These are phyloP conservation scores for Agriopis aurantiaria DNA, from an alignment of 2,888 invertebrate genomes.

Conservation along the genomic window DNA sequence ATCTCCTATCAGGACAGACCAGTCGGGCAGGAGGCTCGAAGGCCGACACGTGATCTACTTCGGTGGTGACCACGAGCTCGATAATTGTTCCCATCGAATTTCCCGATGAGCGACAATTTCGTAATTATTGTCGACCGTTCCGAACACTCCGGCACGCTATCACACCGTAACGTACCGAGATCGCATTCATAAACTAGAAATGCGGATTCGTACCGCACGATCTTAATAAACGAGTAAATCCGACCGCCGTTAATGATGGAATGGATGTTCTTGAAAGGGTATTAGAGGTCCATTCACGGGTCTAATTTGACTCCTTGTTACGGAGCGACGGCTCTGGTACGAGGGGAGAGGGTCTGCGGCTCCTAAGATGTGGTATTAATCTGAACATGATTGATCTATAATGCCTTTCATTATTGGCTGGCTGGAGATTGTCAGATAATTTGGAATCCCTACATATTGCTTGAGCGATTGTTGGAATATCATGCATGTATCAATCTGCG, in stretches of 20 bases:
- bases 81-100: too few relatives aligned
- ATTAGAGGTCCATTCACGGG: constrained; percentile 60
- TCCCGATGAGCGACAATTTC: background rate
- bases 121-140: background rate
- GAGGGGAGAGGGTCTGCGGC: constrained; percentile 41
- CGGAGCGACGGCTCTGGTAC: constrained; percentile 45
- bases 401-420: constrained; percentile 10
- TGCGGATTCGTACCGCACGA: constrained; percentile 23
- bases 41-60: too few relatives aligned
- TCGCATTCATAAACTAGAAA: constrained; percentile 5
- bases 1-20: too few relatives aligned
- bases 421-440: background rate
- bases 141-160: background rate
- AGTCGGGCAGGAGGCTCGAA: too few relatives aligned
- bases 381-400: constrained; percentile 29
- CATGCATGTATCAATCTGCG: background rate
- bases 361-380: constrained; percentile 35
- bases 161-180: background rate
- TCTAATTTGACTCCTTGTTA: constrained; percentile 62
- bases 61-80: too few relatives aligned
- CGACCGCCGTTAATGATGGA: constrained; percentile 56
- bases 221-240: constrained; percentile 60
- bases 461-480: background rate
- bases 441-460: background rate
- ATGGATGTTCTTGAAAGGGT: constrained; percentile 57